Conservation (phyloP, 2,113 vertebrate species). For the Australoheros scitulus region DNA sequence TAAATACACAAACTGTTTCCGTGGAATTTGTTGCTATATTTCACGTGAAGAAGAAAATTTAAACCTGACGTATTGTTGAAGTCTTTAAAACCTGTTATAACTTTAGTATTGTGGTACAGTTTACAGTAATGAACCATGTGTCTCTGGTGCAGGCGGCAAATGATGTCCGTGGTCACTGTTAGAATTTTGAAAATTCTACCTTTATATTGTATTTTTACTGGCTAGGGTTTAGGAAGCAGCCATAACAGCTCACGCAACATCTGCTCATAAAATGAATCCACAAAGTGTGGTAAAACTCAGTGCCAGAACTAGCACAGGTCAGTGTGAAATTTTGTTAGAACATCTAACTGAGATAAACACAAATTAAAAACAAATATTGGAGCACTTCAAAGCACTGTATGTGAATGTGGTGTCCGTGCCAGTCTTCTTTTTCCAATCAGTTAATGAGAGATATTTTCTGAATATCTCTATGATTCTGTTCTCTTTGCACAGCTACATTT, state of each 20-base stretch:
- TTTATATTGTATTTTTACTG: neutral
- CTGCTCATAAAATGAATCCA: neutral
- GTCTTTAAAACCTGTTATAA: too few relatives aligned
- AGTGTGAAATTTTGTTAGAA: conserved; percentile 1
- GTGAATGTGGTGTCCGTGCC: neutral
- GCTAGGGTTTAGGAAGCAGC: neutral
- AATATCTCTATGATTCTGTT: neutral
- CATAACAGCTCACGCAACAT: neutral
- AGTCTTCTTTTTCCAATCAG: conserved; percentile 11
- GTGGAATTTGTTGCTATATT: too few relatives aligned
- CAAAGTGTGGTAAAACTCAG: neutral
- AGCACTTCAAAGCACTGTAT: neutral
- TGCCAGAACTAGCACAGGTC: neutral
- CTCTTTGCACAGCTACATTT: conserved; percentile 3
- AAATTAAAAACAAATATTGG: neutral
- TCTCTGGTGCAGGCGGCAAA: neutral
- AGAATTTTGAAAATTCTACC: neutral
- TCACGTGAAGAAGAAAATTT: too few relatives aligned
- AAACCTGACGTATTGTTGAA: too few relatives aligned
- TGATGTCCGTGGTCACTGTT: neutral
- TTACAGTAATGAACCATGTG: too few relatives aligned
- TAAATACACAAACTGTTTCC: too few relatives aligned
- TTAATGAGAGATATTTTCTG: conserved; percentile 11
- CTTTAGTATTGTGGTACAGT: too few relatives aligned
- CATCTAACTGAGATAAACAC: neutral